These are phyloP conservation scores for Okapia johnstoni DNA, from an alignment of 2,113 vertebrate genomes.

Conservation along the genomic window DNA sequence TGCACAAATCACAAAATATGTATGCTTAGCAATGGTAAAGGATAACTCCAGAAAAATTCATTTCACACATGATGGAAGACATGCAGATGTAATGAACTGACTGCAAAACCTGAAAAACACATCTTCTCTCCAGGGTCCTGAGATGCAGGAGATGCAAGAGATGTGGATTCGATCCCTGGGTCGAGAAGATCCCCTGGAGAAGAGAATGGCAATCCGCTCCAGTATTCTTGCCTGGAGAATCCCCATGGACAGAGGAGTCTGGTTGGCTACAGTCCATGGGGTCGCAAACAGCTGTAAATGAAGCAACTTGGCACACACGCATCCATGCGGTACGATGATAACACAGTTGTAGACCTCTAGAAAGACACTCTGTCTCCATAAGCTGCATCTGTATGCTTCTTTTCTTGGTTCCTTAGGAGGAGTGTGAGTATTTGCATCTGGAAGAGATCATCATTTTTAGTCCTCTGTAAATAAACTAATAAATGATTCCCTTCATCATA, in stretches of 20 bases:
- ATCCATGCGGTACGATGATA: no score
- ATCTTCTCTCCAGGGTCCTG: no score
- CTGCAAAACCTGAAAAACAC: background rate
- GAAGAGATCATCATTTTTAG: background rate
- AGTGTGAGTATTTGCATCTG: background rate
- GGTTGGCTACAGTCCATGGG: background rate
- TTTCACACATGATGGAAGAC: background rate
- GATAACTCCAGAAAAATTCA: background rate
- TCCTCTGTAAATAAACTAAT: slow-evolving; percentile 22
- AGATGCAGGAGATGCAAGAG: background rate
- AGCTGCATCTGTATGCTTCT: background rate
- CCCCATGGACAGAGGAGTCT: background rate
- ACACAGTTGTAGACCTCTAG: background rate
- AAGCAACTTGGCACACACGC: background rate
- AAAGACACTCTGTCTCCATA: background rate
- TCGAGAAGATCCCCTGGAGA: background rate
- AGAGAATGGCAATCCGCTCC: background rate
- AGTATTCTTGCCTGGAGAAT: background rate
- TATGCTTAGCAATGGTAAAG: background rate
- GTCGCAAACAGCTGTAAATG: background rate
- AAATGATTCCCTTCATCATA: background rate
- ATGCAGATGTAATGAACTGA: background rate
- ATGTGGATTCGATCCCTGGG: background rate
- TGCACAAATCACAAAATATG: background rate
- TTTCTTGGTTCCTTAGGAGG: background rate